Base-by-base conservation (phyloP, 2,888 invertebrate species). In the Thera obeliscata region DNA sequence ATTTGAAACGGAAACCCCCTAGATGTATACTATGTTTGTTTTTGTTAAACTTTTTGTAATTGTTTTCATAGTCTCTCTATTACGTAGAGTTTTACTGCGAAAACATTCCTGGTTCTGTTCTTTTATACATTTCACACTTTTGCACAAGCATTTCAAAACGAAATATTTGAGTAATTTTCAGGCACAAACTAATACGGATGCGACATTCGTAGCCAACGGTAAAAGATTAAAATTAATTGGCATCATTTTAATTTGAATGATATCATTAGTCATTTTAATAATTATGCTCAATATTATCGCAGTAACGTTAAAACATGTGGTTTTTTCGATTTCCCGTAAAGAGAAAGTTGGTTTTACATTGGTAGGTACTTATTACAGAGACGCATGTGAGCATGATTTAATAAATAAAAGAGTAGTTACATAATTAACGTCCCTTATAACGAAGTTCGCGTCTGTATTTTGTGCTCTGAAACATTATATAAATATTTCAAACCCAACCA, bases 31-130 rank as follows among this genome's bases (percentile, higher is more conserved):
- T 62, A 65, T 60, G 60, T 69, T 68, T 60, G 62, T 66, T 64
- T 41, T 41, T 7, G 43, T 1, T 46, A 46, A 46, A 41, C 4
- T 7, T 41, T 7, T 7, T 2, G 1, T 5, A 41, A 9, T 1
- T 46, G 2, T 46, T 46, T 46, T 46, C 43, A 2, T 43, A 9
- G 43, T 2, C 9, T 55, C 38, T 61, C 33, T 38, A 56, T 58
- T 57, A 61, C 52, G 36, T 54, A 52, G 52, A 46, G 62, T 66
- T 72, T 74, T 62, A 74, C 68, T 74, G 66, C 59, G 71, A 67
- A 63, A 56, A 46, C 71, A 72, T 71, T 61, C 36, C 49, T 55
- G 64, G 68, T 68, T 67, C 68, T 74, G 71, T 55, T 46, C 7
- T 46, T 46, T 46, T 7, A 46, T 0, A 1, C 8, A 46, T 46